Evolutionary conservation across 2,888 invertebrate species (phyloP).

Genomic region (Pheosia gnoma): DNA sequence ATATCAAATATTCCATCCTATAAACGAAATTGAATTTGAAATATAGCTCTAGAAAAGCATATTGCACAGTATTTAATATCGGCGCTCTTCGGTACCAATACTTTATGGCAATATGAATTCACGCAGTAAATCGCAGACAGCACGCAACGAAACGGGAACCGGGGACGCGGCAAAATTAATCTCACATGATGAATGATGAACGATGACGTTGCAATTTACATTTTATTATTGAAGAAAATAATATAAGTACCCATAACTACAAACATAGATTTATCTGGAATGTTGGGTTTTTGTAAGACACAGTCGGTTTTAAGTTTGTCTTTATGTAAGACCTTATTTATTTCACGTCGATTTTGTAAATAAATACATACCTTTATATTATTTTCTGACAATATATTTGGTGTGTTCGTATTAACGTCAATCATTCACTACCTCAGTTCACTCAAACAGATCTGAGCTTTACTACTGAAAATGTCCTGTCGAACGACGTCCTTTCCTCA

Average conservation of each 20-base stretch:
- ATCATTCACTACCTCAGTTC: conserved; percentile 4
- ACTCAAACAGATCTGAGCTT: too few species aligned
- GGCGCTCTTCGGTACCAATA: conserved; percentile 53
- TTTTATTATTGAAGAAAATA: conserved; percentile 56
- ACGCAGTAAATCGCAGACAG: conserved; percentile 72
- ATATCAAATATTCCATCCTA: conserved; percentile 16
- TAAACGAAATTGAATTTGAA: conserved; percentile 28
- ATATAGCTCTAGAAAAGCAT: conserved; percentile 21
- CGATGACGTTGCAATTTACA: conserved; percentile 76
- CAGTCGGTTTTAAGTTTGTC: too few species aligned
- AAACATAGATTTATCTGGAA: too few species aligned
- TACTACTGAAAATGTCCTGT: too few species aligned
- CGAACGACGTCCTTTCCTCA: conserved; percentile 15
- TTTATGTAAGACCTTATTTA: too few species aligned
- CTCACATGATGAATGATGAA: conserved; percentile 81
- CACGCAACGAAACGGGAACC: conserved; percentile 61
- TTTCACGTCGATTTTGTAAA: background rate
- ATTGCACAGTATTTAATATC: conserved; percentile 63
- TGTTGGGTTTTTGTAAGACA: too few species aligned
- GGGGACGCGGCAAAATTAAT: conserved; percentile 72
- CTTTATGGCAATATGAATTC: conserved; percentile 65
- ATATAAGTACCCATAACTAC: conserved; percentile 39
- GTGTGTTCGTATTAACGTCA: background rate
- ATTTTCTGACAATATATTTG: background rate
- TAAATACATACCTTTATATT: too few species aligned